phyloP scores from a whole-genome alignment of 2,888 invertebrate species.

The Diaphora mendica region DNA sequence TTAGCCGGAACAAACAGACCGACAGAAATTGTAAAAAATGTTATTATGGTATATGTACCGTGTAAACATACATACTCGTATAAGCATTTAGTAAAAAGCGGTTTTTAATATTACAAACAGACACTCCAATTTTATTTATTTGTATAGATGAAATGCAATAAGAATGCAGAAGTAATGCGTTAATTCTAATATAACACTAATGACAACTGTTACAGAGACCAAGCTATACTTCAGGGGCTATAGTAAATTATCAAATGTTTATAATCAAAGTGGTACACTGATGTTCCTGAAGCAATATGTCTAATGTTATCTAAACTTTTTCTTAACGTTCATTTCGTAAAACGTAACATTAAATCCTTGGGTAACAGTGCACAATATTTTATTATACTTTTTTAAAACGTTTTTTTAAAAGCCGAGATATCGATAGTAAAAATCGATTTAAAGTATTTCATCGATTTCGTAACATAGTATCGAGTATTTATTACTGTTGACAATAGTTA shows the following conservation, averaged over 20 bases:
- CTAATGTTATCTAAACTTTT: conserved; percentile 32
- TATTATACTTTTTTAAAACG: background rate
- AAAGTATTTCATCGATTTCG: too few relatives aligned
- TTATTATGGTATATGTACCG: too few relatives aligned
- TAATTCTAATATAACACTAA: too few relatives aligned
- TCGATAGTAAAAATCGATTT: background rate
- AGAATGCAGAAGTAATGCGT: too few relatives aligned
- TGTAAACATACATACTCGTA: too few relatives aligned
- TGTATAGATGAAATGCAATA: too few relatives aligned
- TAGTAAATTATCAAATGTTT: conserved; percentile 22
- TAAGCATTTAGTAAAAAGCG: too few relatives aligned
- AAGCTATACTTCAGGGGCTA: too few relatives aligned
- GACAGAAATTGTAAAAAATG: too few relatives aligned
- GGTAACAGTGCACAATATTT: conserved; percentile 34
- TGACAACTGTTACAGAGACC: background rate
- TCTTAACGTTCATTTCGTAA: conserved; percentile 33
- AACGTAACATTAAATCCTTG: conserved; percentile 35
- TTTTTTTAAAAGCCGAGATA: background rate
- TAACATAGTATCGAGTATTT: background rate
- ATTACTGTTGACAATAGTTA: background rate
- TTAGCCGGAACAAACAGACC: too few relatives aligned
- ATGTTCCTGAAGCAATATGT: conserved; percentile 52
- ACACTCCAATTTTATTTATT: too few relatives aligned
- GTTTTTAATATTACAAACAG: too few relatives aligned
- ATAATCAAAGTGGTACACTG: conserved; percentile 32